These are phyloP conservation scores for Anomalospiza imberbis DNA, from an alignment of 2,797 vertebrate species.

Conservation along the genomic window DNA sequence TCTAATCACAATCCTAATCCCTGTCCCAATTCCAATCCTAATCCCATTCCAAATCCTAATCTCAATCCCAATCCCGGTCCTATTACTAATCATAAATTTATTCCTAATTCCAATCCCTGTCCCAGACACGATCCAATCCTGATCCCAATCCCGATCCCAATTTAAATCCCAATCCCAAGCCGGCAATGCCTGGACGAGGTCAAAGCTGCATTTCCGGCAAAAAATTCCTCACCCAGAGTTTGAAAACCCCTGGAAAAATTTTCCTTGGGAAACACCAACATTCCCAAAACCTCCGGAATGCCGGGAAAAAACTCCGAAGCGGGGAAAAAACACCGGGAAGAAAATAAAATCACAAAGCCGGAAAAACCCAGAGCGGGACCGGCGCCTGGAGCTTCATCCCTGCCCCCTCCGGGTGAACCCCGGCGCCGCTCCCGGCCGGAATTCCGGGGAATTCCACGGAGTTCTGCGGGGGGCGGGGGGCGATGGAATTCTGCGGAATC, in stretches of 20 bases:
- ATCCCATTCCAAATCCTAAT: no score
- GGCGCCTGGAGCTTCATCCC: background rate
- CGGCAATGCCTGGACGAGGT: background rate
- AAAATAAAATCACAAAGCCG: background rate
- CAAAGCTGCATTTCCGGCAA: fast-evolving
- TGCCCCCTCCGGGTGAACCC: background rate
- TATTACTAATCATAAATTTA: no score
- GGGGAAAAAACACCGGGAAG: background rate
- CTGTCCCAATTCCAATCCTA: no score
- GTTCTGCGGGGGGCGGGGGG: no score
- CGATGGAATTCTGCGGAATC: no score
- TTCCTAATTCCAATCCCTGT: no score
- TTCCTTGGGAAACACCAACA: background rate
- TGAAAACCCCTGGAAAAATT: background rate
- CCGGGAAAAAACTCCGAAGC: background rate
- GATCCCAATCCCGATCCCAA: no score
- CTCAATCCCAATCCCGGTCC: no score
- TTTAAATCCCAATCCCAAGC: no score
- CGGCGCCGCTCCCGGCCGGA: fast-evolving
- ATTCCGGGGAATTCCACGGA: background rate
- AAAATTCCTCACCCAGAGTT: background rate
- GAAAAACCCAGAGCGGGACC: background rate
- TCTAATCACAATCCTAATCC: no score
- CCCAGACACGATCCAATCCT: no score
- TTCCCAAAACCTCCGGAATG: background rate